Base-by-base conservation (phyloP, 2,888 invertebrate genomes). In the Pyralis farinalis region DNA sequence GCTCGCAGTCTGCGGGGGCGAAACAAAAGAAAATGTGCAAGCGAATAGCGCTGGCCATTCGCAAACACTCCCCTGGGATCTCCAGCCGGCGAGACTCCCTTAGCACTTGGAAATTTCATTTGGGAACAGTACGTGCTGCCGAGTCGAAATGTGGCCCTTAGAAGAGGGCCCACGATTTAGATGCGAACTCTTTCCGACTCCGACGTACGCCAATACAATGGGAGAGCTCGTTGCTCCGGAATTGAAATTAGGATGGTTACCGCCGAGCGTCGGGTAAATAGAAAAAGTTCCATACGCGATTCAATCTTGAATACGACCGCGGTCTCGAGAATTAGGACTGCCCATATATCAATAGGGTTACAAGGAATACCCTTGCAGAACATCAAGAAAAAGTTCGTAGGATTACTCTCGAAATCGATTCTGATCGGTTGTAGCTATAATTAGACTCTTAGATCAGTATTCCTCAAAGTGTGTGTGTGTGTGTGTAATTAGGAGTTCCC, bases 41-140 rank as follows among this genome's bases (percentile, higher is more conserved):
- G 57, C 59, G 58, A 73, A 74, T 64, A 62, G 53, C 51, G 56
- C 51, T 50, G 51, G 52, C 63, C 53, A 63, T 73, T 69, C 64
- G 58, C 53, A 53, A 58, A 57, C 53, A 49, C 46, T 59, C 71
- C 67, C 71, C 39, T 44, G 66, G 61, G 73, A 65, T 46, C 47
- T 45, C 59, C 49, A 55, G 51, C 51, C 58, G 61, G 61, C 63
- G 60, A 56, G 66, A 63, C 68, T 63, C 67, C 64, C 66, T 71
- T 65, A 70, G 65, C 71, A 66, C 74, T 79, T 71, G 69, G 73
- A 79, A 83, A 84, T 83, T 85, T 84, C 79, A 84, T 85, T 85
- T 77, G 71, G 70, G 52, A 71, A 59, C 61, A 50, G 78, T 83
- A 87, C 87, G 87, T 87, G 87, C 74, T 58, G 53, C 66, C 67